Base-by-base conservation (phyloP, 2,113 vertebrate species). In the Hucho hucho region DNA sequence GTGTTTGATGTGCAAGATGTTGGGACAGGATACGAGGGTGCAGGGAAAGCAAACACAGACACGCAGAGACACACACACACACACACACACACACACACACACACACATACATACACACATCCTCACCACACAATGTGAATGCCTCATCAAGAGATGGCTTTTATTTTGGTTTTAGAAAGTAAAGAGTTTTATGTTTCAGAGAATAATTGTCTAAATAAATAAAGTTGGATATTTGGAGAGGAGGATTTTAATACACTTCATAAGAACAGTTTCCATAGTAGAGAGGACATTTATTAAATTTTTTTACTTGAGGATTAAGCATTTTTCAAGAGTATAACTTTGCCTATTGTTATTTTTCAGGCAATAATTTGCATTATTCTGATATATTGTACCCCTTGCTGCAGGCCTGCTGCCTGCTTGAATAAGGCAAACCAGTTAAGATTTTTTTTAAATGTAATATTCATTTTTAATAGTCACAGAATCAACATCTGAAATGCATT, bases 1-100 rank as follows among this genome's bases (percentile, higher is more conserved):
- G 67, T 56, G 80, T 90, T 91, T 88, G 84, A 90, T 90, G 82
- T 92, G 82, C 74, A 86, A 83, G 84, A 83, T 89, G 83, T 87
- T 87, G 83, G 66, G 83, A 76, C 70, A 71, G 77, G 74, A 83
- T 82, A 72, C 64, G 80, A 81, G 75, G 18, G 64, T 84, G 56
- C 32, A 72, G 74, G 72, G 82, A 78, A 81, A 79, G 73, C 69
- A 77, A 85, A 43, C 37, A 11, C 37, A 43, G 7, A 11, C 37
- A 43, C 37, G 37, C 37, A 43, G 37, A 1, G 4, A 18, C 47
- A 53, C 47, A 49, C 47, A 53, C 47, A 13, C 14, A 14, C 47
- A 13, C 43, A 46, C 5, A 46, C 43, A 46, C 43, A 46, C 5
- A 46, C 5, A 46, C 4, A 46, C 43, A 46, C 4, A 46, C 43